phyloP scores from a whole-genome alignment of 1,140 invertebrate genomes.

The Meteorus sp. region DNA sequence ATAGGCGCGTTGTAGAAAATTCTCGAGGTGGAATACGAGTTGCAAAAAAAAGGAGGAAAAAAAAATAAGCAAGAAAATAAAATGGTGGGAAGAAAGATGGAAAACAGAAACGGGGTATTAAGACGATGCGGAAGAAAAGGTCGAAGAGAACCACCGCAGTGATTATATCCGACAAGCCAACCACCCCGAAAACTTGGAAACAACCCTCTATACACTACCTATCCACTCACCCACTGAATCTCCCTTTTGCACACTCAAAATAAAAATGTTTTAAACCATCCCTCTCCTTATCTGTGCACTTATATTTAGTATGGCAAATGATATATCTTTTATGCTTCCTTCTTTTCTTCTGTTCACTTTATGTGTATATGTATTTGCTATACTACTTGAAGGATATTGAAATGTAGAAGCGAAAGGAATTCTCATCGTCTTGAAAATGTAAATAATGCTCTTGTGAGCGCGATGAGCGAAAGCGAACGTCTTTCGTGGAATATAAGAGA shows the following conservation, averaged over 20 bases:
- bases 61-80: constrained; percentile 13
- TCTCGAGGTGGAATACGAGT: constrained; percentile 18
- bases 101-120: constrained; percentile 14
- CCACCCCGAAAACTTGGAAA: constrained; percentile 42
- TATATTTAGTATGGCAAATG: constrained; percentile 51
- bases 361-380: too few species aligned
- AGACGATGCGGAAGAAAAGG: constrained; percentile 30
- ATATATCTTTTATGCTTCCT: constrained; percentile 47
- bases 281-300: constrained; percentile 49
- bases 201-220: constrained; percentile 29
- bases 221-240: constrained; percentile 15
- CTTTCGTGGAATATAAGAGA: constrained; percentile 1
- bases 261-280: constrained; percentile 53
- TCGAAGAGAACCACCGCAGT: constrained; percentile 35
- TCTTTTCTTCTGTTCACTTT: too few species aligned
- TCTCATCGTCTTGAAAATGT: constrained; percentile 25
- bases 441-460: constrained; percentile 16
- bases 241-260: constrained; percentile 34
- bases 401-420: constrained; percentile 36
- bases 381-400: constrained; percentile 46
- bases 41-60: constrained; percentile 16
- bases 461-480: too few species aligned
- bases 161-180: constrained; percentile 56
- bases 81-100: neutral
- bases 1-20: constrained; percentile 18